These are phyloP conservation scores for Epinotia ramella DNA, from an alignment of 2,888 invertebrate genomes.

Conservation along the genomic window DNA sequence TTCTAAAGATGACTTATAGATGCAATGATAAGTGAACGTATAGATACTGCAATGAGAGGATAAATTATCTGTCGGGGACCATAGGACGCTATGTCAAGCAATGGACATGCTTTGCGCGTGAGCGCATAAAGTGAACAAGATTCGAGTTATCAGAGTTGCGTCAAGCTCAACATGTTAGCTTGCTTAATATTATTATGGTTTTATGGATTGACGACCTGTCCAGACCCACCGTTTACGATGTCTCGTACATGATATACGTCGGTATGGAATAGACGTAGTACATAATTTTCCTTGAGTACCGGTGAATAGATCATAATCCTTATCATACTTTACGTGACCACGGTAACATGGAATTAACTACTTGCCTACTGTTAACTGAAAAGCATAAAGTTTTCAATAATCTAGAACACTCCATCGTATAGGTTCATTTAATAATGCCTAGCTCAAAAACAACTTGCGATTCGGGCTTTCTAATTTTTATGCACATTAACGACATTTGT, in stretches of 20 bases:
- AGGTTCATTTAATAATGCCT: not conserved
- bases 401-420: not conserved
- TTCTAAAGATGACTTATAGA: not conserved
- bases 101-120: not conserved
- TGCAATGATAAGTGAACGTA: not conserved
- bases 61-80: not conserved
- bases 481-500: too few relatives aligned
- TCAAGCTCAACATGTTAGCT: slow-evolving; percentile 18
- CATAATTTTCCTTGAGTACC: slow-evolving; percentile 38
- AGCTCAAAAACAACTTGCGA: too few relatives aligned
- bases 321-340: slow-evolving; percentile 13
- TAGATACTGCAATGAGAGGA: not conserved
- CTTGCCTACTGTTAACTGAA: not conserved
- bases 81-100: not conserved
- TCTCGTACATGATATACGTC: slow-evolving; percentile 37
- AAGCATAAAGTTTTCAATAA: not conserved
- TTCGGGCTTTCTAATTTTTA: too few relatives aligned
- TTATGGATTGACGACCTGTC: slow-evolving; percentile 44
- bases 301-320: slow-evolving; percentile 33
- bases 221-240: slow-evolving; percentile 25
- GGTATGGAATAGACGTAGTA: slow-evolving; percentile 19
- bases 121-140: not conserved
- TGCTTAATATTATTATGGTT: slow-evolving; percentile 41
- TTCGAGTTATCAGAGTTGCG: slow-evolving; percentile 23
- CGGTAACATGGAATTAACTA: slow-evolving; percentile 13